Evolutionary conservation across 1,140 invertebrate genomes (phyloP).

Genomic region (Hylaeus volcanicus): DNA sequence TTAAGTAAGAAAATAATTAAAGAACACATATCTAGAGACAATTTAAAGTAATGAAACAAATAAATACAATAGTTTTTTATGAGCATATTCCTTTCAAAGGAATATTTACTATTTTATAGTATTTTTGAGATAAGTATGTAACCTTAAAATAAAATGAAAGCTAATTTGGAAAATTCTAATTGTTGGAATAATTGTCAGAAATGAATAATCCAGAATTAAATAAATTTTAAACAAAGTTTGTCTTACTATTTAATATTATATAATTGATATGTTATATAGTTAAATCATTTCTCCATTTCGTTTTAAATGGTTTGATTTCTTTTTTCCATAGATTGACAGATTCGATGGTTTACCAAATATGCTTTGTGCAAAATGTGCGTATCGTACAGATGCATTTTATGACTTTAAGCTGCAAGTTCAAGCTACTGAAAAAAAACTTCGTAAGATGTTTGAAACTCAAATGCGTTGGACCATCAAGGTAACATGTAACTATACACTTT

Average conservation of each 20-base stretch:
- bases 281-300: not conserved
- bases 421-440: slow-evolving; percentile 73
- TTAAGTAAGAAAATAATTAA: not conserved
- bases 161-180: not conserved
- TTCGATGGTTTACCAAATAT: slow-evolving; percentile 75
- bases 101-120: not conserved
- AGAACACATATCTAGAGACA: not conserved
- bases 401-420: slow-evolving; percentile 75
- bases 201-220: not conserved
- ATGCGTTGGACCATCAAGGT: slow-evolving; percentile 35
- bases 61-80: not conserved
- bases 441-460: slow-evolving; percentile 69
- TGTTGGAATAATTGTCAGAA: not conserved
- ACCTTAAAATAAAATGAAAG: not conserved
- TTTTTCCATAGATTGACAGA: slow-evolving; percentile 68
- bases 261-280: not conserved
- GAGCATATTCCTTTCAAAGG: not conserved
- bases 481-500: slow-evolving; percentile 9
- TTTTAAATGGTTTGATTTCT: not conserved
- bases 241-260: not conserved
- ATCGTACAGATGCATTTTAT: slow-evolving; percentile 72
- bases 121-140: not conserved
- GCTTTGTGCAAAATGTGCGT: slow-evolving; percentile 76
- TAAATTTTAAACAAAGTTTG: not conserved
- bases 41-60: not conserved